Percentiles rank a stretch among this genome's conserved stretches.
Conservation (phyloP, 2,797 vertebrate genomes). For the Sebastes umbrosus region DNA sequence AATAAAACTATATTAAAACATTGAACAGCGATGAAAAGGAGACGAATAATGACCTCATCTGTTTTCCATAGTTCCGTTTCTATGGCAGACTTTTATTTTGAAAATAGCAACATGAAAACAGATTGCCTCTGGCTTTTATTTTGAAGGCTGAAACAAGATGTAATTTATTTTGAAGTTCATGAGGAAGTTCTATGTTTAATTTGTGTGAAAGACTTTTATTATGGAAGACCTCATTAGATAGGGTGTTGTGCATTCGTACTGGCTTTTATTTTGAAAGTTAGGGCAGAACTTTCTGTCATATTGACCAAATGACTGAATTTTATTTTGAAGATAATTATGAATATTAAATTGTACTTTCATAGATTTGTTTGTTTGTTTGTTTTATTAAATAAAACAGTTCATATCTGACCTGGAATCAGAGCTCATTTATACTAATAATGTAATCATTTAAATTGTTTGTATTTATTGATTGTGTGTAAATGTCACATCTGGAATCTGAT, state of each 20-base stretch:
- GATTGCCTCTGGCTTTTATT: background rate
- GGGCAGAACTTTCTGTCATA: background rate
- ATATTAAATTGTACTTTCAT: background rate
- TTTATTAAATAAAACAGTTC: background rate
- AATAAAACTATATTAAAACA: background rate
- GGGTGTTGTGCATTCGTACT: background rate
- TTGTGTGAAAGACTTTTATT: conserved; percentile 1
- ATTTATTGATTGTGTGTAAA: background rate
- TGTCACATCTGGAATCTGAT: background rate
- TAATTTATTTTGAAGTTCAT: background rate
- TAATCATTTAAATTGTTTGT: background rate
- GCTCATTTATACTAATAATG: background rate
- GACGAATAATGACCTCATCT: too few relatives aligned
- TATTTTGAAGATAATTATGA: background rate
- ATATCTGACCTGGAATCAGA: background rate
- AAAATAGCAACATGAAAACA: too few relatives aligned
- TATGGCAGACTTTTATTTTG: background rate
- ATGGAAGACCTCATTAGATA: background rate
- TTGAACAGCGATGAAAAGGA: too few relatives aligned
- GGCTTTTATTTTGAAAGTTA: conserved; percentile 13
- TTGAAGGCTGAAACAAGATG: too few relatives aligned
- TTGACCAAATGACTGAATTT: background rate
- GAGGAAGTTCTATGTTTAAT: background rate
- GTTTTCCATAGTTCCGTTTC: too few relatives aligned
- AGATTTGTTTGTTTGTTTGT: background rate